Evolutionary conservation across 2,113 vertebrate species (phyloP).

Genomic region (Hyla sarda): DNA sequence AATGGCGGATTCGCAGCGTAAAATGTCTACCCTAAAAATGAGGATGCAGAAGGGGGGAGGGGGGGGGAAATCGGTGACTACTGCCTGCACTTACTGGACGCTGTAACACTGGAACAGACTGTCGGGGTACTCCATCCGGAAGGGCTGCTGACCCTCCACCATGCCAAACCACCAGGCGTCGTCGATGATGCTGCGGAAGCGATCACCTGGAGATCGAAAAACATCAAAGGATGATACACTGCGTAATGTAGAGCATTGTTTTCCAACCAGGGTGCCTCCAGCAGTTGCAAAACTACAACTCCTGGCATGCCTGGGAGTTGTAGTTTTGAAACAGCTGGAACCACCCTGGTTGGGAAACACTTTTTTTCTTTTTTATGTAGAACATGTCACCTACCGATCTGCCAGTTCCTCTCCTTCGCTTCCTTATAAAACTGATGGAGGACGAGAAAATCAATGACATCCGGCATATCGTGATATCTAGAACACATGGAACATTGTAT

Average conservation of each 20-base stretch:
- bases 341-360: no score
- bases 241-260: no score
- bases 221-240: background rate
- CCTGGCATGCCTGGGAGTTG: no score
- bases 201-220: constrained; percentile 76
- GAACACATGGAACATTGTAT: background rate
- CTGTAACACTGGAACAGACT: constrained; percentile 97
- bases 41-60: no score
- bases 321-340: no score
- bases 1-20: no score
- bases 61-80: no score
- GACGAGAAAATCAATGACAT: constrained; percentile 98
- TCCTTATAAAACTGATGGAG: constrained; percentile 97
- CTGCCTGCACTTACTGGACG: constrained; percentile 88
- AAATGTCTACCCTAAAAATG: no score
- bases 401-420: constrained; percentile 97
- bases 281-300: no score
- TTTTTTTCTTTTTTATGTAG: no score
- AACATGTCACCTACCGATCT: constrained; percentile 78
- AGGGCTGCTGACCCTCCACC: constrained; percentile 94
- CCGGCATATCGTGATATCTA: constrained; percentile 99
- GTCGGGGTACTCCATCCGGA: constrained; percentile 94
- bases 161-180: constrained; percentile 98
- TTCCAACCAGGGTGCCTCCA: no score
- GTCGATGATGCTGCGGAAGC: constrained; percentile 97